These are phyloP conservation scores for Gallinago nigripennis DNA, from an alignment of 2,797 vertebrate genomes.

Conservation along the genomic window DNA sequence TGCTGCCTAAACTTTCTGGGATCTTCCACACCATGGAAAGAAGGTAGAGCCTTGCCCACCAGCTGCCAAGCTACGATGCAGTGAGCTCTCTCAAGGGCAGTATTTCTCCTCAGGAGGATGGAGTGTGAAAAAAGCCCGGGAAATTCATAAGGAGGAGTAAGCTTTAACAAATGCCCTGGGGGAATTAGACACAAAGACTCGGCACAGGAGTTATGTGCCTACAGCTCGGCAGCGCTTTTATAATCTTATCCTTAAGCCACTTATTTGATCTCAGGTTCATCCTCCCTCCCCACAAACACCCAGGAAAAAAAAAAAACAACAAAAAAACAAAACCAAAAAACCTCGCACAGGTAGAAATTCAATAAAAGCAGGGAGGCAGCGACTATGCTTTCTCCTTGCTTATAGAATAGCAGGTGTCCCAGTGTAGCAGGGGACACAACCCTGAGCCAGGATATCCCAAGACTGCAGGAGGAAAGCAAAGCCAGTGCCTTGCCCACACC, in stretches of 20 bases:
- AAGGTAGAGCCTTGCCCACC: not conserved
- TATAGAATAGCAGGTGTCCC: not conserved
- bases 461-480: not conserved
- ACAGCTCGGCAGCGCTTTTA: not conserved
- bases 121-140: not conserved
- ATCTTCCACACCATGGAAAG: not conserved
- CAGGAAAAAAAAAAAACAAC: not conserved
- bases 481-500: not conserved
- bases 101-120: not conserved
- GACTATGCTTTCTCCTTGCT: not conserved
- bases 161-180: not conserved
- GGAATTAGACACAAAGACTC: not conserved
- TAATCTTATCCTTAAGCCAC: conserved; percentile 10
- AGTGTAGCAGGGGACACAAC: not conserved
- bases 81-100: not conserved
- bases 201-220: not conserved
- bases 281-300: not conserved
- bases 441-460: not conserved
- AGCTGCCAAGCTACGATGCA: not conserved
- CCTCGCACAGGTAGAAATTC: not conserved
- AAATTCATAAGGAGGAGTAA: not conserved
- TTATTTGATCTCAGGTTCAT: not conserved
- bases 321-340: not conserved
- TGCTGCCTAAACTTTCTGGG: not conserved
- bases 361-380: not conserved